Base-by-base conservation (phyloP, 2,888 invertebrate genomes). In the Diaprepes abbreviatus region DNA sequence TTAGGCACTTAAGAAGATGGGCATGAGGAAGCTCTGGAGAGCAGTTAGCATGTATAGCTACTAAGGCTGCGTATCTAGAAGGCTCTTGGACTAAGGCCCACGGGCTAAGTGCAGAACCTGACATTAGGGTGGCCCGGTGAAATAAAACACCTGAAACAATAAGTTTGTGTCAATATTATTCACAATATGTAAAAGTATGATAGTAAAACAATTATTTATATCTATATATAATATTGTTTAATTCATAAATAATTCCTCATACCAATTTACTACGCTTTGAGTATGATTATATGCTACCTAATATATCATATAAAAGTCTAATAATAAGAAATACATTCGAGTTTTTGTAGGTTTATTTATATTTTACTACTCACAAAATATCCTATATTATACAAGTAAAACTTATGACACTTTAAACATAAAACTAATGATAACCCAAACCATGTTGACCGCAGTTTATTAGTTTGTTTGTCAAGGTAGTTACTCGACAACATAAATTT, bases 51-150 rank as follows among this genome's bases (percentile, higher is more conserved):
- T 94, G 93, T 77, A 90, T 90, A 36, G 94, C 93, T 70, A 95
- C 93, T 82, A 93, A 90, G 65, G 92, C 91, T 12, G 95, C 94
- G 80, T 94, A 94, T 82, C 92, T 91, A 75, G 91, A 91, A 6
- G 93, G 93, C 79, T 92, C 92, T 68, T 91, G 91, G 45, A 93
- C 92, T 74, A 95, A 85, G 1, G 95, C 94, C 94, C 95, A 94
- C 0, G 95, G 94, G 70, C 94, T 94, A 65, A 96, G 86, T 0
- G 95, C 95, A 3, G 95, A 95, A 9, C 96, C 96, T 45, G 95
- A 95, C 93, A 95, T 95, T 72, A 96, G 87, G 68, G 96, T 90
- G 35, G 94, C 95, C 75, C 95, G 90, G 83, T 95, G 95, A 84
- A 96, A 96, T 57, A 96, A 88, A 40, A 93, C 88, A 79, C 94